Conservation (phyloP, 2,888 invertebrate species). For the Panzeria rudis region DNA sequence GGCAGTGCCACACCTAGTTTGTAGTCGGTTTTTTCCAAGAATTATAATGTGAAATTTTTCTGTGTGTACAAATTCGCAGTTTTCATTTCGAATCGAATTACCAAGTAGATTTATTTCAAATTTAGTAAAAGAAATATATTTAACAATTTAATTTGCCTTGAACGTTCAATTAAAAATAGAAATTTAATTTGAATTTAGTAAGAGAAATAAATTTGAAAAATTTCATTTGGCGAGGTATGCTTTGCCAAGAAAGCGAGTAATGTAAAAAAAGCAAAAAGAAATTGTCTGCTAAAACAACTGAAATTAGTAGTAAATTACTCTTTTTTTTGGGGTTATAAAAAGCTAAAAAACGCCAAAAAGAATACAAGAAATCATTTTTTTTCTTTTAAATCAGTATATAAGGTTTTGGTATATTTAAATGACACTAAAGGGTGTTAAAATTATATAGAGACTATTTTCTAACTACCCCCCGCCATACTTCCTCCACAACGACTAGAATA, state of each 20-base stretch:
- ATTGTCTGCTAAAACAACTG: slow-evolving; percentile 35
- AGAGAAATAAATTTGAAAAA: background rate
- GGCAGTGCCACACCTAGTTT: too few species aligned
- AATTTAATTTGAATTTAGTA: background rate
- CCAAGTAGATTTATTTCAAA: too few species aligned
- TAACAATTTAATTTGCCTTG: background rate
- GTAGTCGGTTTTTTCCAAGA: too few species aligned
- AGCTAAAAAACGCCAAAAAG: slow-evolving; percentile 16
- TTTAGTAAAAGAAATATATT: background rate
- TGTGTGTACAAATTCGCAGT: too few species aligned
- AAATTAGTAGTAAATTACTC: slow-evolving; percentile 60
- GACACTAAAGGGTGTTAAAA: slow-evolving; percentile 72
- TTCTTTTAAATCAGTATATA: slow-evolving; percentile 51
- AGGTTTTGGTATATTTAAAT: slow-evolving; percentile 58
- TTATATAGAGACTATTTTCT: slow-evolving; percentile 67
- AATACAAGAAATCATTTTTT: background rate
- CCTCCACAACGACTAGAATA: background rate
- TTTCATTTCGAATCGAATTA: too few species aligned
- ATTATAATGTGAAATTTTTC: too few species aligned
- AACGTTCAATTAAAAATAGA: slow-evolving; percentile 5
- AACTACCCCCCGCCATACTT: slow-evolving; percentile 31
- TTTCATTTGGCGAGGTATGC: background rate
- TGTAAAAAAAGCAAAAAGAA: background rate
- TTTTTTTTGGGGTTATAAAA: slow-evolving; percentile 43
- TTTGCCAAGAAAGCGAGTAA: slow-evolving; percentile 13